These are phyloP conservation scores for Paguma larvata DNA, from an alignment of 2,797 vertebrate genomes.

Conservation along the genomic window DNA sequence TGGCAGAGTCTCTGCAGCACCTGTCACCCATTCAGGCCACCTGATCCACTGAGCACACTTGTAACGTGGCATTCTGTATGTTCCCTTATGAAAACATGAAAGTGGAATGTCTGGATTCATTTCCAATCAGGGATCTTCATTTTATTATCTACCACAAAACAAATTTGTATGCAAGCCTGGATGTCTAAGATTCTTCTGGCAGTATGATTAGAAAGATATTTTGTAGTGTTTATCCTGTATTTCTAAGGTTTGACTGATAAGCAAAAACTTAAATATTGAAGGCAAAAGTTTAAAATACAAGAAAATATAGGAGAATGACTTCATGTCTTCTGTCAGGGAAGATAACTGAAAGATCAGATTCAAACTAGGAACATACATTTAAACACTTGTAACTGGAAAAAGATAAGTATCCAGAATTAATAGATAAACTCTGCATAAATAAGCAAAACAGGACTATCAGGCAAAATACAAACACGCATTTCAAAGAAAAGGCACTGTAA, in stretches of 20 bases:
- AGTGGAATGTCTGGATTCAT: background rate
- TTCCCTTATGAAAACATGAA: background rate
- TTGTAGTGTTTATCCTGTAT: background rate
- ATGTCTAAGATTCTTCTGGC: background rate
- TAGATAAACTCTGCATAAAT: background rate
- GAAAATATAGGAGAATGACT: background rate
- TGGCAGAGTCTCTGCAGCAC: background rate
- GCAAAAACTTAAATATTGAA: background rate
- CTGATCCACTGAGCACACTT: background rate
- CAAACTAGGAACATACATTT: background rate
- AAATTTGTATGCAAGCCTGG: background rate
- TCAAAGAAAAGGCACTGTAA: background rate
- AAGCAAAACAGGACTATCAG: background rate
- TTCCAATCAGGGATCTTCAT: background rate
- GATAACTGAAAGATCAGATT: background rate
- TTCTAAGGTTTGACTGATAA: background rate
- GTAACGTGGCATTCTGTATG: background rate
- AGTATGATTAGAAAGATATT: background rate
- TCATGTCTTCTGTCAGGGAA: background rate
- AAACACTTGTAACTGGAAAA: background rate
- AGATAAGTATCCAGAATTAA: conserved; percentile 8
- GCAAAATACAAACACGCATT: background rate
- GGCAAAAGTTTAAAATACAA: background rate
- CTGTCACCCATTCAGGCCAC: background rate
- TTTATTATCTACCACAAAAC: background rate